Evolutionary conservation across 2,113 vertebrate species (phyloP).

Genomic region (Elephas maximus): DNA sequence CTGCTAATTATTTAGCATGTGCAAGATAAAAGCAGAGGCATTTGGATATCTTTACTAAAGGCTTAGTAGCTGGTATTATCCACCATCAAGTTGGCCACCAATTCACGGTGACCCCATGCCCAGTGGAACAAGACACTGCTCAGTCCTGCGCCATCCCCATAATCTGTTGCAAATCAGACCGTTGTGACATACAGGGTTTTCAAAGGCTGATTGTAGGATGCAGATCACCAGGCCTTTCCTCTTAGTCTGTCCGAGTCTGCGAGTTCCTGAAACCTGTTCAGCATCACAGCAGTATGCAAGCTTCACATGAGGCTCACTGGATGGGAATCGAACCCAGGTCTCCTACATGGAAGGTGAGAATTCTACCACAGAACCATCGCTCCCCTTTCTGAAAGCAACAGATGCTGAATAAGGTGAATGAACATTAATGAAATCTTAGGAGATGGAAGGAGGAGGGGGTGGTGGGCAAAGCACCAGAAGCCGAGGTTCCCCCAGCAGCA

Average conservation of each 20-base stretch:
- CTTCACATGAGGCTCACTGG: neutral
- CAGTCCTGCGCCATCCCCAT: neutral
- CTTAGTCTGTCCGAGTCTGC: neutral
- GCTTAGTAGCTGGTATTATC: too few relatives aligned
- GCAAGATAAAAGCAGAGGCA: neutral
- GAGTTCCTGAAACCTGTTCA: neutral
- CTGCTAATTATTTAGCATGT: neutral
- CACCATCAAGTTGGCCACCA: too few relatives aligned
- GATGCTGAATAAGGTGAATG: neutral
- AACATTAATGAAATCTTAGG: neutral
- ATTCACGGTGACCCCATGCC: too few relatives aligned
- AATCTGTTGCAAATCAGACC: neutral
- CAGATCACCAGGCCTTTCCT: neutral
- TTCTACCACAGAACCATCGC: neutral
- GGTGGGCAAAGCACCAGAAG: fast-evolving
- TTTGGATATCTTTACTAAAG: neutral
- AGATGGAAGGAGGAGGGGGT: neutral
- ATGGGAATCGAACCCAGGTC: neutral
- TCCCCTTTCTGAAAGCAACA: neutral
- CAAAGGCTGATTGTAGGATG: neutral
- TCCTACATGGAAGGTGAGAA: neutral
- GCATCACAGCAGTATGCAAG: neutral
- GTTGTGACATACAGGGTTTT: neutral
- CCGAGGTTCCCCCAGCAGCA: fast-evolving
- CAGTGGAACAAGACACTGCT: neutral